phyloP scores from a whole-genome alignment of 2,888 invertebrate species.

The Trissoscelio sp. region DNA sequence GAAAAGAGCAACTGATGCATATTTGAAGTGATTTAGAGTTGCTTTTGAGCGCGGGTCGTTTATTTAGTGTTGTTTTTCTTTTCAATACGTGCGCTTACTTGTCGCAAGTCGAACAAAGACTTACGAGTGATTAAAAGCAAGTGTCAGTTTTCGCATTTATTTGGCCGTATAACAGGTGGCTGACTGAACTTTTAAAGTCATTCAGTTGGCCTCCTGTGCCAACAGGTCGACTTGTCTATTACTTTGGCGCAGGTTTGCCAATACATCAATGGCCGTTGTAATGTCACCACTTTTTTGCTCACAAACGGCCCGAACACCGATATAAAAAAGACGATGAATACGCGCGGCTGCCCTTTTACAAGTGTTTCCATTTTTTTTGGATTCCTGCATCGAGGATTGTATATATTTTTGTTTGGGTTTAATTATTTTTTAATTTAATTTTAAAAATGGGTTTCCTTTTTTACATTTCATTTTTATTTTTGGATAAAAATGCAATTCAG shows the following conservation, averaged over 20 bases:
- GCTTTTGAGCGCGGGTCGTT: conserved; percentile 3
- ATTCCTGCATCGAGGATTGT: no score
- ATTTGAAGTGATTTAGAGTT: conserved; percentile 3
- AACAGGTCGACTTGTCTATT: conserved; percentile 37
- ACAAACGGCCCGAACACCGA: no score
- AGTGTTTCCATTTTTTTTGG: no score
- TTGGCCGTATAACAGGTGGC: conserved; percentile 56
- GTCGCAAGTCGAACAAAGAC: conserved; percentile 35
- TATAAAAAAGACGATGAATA: no score
- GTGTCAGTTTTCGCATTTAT: conserved; percentile 52
- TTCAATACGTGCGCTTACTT: conserved; percentile 30
- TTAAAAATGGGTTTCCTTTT: no score
- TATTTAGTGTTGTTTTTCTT: conserved; percentile 15
- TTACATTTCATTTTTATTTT: no score
- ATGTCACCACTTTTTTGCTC: no score
- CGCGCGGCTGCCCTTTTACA: no score
- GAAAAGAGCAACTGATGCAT: background rate
- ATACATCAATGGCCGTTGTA: no score
- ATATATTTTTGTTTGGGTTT: no score
- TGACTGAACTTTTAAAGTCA: conserved; percentile 45
- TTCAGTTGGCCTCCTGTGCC: conserved; percentile 26
- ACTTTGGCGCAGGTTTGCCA: background rate
- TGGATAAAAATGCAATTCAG: no score
- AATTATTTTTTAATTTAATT: no score
- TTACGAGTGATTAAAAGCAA: conserved; percentile 56